Conservation (phyloP, 1,140 invertebrate species). For the Bombus superbus region DNA sequence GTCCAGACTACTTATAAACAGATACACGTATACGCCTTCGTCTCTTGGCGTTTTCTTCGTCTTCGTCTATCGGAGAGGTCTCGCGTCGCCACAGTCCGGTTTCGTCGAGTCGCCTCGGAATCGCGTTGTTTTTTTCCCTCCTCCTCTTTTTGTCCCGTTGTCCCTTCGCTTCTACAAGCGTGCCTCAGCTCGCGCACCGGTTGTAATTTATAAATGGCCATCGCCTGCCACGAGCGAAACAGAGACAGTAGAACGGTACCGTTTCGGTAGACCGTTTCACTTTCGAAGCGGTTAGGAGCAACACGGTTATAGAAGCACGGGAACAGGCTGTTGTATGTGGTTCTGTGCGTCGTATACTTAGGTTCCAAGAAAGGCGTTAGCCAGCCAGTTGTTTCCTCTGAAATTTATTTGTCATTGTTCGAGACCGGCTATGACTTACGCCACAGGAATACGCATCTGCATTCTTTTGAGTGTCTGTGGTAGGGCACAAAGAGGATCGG, state of each 20-base stretch:
- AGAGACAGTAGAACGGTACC: constrained; percentile 54
- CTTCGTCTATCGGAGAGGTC: constrained; percentile 30
- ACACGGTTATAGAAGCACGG: neutral
- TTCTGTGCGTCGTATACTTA: neutral
- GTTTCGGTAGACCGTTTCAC: constrained; percentile 73
- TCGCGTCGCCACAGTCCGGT: constrained; percentile 48
- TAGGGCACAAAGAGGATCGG: constrained; percentile 4
- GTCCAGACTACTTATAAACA: neutral
- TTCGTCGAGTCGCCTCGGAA: constrained; percentile 44
- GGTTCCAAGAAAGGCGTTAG: constrained; percentile 33
- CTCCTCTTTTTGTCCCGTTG: constrained; percentile 32
- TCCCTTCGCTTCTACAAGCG: constrained; percentile 47
- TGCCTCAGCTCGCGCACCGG: constrained; percentile 46
- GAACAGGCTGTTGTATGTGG: neutral
- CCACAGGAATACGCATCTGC: neutral
- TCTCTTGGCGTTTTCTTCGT: constrained; percentile 48
- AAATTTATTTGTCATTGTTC: constrained; percentile 54
- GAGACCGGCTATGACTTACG: constrained; percentile 17
- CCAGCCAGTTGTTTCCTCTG: constrained; percentile 15
- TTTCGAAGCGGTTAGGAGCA: constrained; percentile 57
- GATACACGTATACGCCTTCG: constrained; percentile 28
- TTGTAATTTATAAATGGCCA: constrained; percentile 72
- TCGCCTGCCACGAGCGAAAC: constrained; percentile 12
- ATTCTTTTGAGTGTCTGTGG: neutral
- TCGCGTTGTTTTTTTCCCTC: neutral